Evolutionary conservation across 1,140 invertebrate species (phyloP).

Genomic region (Steinernema feltiae): DNA sequence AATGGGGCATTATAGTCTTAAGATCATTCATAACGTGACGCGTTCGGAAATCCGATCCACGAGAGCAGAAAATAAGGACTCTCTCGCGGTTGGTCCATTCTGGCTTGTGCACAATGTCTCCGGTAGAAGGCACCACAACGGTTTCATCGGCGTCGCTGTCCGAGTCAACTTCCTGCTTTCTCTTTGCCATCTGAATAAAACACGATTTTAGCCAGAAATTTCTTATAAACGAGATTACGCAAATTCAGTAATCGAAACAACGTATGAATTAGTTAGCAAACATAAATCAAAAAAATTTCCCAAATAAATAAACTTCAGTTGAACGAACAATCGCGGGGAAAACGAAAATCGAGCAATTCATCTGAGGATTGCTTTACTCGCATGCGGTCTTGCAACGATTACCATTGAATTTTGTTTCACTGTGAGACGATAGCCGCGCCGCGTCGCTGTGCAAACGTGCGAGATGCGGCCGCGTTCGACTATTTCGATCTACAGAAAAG

Average conservation of each 20-base stretch:
- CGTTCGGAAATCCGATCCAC: slow-evolving; percentile 81
- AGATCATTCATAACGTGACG: slow-evolving; percentile 93
- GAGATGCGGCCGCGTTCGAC: not conserved
- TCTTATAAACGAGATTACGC: no score
- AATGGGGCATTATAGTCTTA: slow-evolving; percentile 84
- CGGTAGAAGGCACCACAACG: not conserved
- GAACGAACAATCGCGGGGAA: not conserved
- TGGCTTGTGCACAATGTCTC: not conserved
- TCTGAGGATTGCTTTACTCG: no score
- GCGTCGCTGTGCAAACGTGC: not conserved
- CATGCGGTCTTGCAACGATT: slow-evolving; percentile 1
- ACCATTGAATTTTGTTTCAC: not conserved
- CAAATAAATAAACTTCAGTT: not conserved
- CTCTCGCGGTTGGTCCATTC: slow-evolving; percentile 84
- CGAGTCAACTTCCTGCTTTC: not conserved
- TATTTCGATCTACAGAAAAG: not conserved
- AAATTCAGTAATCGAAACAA: no score
- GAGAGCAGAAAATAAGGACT: slow-evolving; percentile 79
- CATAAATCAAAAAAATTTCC: not conserved
- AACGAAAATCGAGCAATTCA: slow-evolving; percentile 1
- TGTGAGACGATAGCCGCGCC: not conserved
- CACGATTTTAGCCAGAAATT: no score
- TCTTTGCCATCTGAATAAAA: no score
- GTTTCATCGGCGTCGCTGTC: not conserved
- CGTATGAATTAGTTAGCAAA: no score